Percentiles rank a stretch among this genome's conserved stretches.
Evolutionary conservation across 2,888 invertebrate species (phyloP).

Genomic region (Philereme transversata): DNA sequence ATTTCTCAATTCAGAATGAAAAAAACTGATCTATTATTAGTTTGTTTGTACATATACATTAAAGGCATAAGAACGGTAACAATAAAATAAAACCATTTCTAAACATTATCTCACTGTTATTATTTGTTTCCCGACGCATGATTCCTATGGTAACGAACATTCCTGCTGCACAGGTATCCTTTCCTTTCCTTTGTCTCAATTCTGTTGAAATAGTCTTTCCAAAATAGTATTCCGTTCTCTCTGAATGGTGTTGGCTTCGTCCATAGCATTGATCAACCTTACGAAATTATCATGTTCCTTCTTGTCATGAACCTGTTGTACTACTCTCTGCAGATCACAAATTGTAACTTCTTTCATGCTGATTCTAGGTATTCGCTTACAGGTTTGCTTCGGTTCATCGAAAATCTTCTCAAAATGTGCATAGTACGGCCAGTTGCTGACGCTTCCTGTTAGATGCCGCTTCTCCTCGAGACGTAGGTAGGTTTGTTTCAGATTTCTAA

Average conservation of each 20-base stretch:
- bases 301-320: constrained; percentile 51
- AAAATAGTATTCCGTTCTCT: constrained; percentile 72
- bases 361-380: constrained; percentile 26
- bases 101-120: constrained; percentile 61
- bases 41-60: constrained; percentile 84
- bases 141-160: background rate
- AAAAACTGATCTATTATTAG: constrained; percentile 76
- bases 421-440: constrained; percentile 70
- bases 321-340: constrained; percentile 56
- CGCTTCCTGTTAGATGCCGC: constrained; percentile 61
- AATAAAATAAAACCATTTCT: constrained; percentile 81
- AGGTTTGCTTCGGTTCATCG: constrained; percentile 39
- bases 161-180: too few relatives aligned
- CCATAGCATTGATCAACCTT: constrained; percentile 58
- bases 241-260: constrained; percentile 72
- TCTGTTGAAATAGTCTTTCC: constrained; percentile 60
- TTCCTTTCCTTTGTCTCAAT: constrained; percentile 9
- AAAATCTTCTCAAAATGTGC: constrained; percentile 71
- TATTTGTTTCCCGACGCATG: constrained; percentile 29
- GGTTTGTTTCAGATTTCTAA: constrained; percentile 74
- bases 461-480: constrained; percentile 65
- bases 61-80: constrained; percentile 81
- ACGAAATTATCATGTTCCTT: constrained; percentile 65
- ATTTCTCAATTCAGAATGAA: constrained; percentile 77
- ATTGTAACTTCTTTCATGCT: constrained; percentile 50